Percentiles rank a stretch among this genome's conserved stretches.
phyloP scores from a whole-genome alignment of 1,140 invertebrate genomes.

The Popillia japonica region DNA sequence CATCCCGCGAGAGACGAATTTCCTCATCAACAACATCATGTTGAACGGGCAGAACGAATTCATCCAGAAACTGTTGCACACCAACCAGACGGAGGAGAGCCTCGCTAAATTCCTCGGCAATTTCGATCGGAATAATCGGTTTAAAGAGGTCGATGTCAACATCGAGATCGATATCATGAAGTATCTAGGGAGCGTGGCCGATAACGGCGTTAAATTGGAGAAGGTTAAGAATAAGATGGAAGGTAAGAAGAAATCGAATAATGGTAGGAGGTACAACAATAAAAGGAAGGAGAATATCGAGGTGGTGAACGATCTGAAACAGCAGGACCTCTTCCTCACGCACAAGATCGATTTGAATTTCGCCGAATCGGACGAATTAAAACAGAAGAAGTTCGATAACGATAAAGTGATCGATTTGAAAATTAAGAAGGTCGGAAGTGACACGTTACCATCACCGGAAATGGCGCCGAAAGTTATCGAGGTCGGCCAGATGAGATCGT shows the following conservation, averaged over 20 bases:
- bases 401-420: slow-evolving; percentile 21
- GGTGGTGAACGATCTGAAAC: background rate
- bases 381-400: slow-evolving; percentile 25
- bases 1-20: background rate
- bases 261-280: slow-evolving; percentile 20
- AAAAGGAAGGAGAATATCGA: slow-evolving; percentile 38
- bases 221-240: slow-evolving; percentile 18
- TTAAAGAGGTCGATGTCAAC: slow-evolving; percentile 35
- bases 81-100: background rate
- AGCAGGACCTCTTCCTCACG: background rate
- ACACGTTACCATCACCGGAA: background rate
- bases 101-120: background rate
- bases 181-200: slow-evolving; percentile 6
- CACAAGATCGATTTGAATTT: slow-evolving; percentile 5
- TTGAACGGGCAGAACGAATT: slow-evolving; percentile 7
- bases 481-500: background rate
- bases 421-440: background rate
- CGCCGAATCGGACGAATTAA: background rate
- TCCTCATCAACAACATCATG: background rate
- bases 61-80: background rate
- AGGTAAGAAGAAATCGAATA: slow-evolving; percentile 12
- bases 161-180: slow-evolving; percentile 28
- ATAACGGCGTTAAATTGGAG: slow-evolving; percentile 16
- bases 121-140: slow-evolving; percentile 8
- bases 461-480: slow-evolving; percentile 1